phyloP scores from a whole-genome alignment of 1,140 invertebrate species.

The Parasteatoda tepidariorum region DNA sequence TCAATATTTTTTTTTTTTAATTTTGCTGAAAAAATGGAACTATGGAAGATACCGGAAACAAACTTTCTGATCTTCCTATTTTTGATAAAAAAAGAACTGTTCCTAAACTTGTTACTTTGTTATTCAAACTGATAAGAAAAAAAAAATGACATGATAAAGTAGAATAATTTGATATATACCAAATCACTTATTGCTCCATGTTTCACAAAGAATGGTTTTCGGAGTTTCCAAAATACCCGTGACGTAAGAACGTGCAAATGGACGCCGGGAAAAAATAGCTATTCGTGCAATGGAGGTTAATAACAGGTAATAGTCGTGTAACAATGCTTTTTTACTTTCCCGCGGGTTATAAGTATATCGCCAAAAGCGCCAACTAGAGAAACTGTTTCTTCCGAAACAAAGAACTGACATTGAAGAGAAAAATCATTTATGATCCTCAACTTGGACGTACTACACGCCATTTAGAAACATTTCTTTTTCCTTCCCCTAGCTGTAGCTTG shows the following conservation, averaged over 20 bases:
- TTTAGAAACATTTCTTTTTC: background rate
- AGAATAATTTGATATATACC: no score
- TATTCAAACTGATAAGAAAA: no score
- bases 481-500: background rate
- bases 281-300: constrained; percentile 41
- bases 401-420: constrained; percentile 13
- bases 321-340: constrained; percentile 15
- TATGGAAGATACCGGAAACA: no score
- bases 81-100: no score
- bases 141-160: no score
- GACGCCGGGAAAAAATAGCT: background rate
- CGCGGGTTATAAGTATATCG: constrained; percentile 15
- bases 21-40: no score
- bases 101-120: no score
- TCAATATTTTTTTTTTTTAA: no score
- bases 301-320: constrained; percentile 48
- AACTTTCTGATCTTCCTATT: no score
- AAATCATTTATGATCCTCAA: constrained; percentile 16
- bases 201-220: constrained; percentile 13
- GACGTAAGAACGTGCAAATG: constrained; percentile 27
- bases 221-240: constrained; percentile 21
- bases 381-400: constrained; percentile 5
- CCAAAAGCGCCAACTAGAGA: constrained; percentile 25
- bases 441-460: constrained; percentile 10
- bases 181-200: no score